These are phyloP conservation scores for Sarcophilus harrisii DNA, from an alignment of 2,797 vertebrate species.

Conservation along the genomic window DNA sequence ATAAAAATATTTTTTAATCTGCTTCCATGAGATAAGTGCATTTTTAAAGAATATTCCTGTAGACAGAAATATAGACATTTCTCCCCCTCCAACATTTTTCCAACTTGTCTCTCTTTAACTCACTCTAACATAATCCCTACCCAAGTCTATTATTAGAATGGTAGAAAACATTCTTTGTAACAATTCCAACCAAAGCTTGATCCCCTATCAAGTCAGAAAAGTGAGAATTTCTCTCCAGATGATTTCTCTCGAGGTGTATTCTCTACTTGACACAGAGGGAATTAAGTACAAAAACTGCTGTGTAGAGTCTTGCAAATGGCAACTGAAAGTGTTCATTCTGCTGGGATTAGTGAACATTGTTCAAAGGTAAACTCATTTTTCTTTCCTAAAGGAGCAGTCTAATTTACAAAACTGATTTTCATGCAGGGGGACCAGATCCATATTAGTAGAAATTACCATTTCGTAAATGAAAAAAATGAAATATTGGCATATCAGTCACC, in stretches of 20 bases:
- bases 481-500: conserved; percentile 67
- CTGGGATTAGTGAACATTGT: conserved; percentile 78
- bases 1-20: conserved; percentile 83
- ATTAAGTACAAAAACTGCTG: conserved; percentile 63
- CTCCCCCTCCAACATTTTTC: conserved; percentile 68
- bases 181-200: conserved; percentile 66
- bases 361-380: conserved; percentile 80
- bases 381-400: conserved; percentile 59
- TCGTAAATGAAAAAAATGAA: conserved; percentile 77
- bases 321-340: conserved; percentile 74
- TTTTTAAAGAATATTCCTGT: conserved; percentile 77
- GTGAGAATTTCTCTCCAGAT: conserved; percentile 76
- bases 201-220: conserved; percentile 69
- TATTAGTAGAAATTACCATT: conserved; percentile 72
- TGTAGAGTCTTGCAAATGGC: conserved; percentile 59
- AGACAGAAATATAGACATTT: conserved; percentile 79
- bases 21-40: conserved; percentile 75
- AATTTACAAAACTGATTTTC: conserved; percentile 81
- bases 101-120: conserved; percentile 67
- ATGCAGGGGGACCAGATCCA: conserved; percentile 76
- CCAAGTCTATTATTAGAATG: conserved; percentile 80
- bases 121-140: conserved; percentile 40
- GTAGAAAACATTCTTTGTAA: conserved; percentile 82
- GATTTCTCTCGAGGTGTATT: conserved; percentile 50
- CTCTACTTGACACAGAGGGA: conserved; percentile 50